A percentile compares a stretch with the other conserved stretches of the same genome.
phyloP scores from a whole-genome alignment of 2,888 invertebrate genomes.

The Euclidia mi region DNA sequence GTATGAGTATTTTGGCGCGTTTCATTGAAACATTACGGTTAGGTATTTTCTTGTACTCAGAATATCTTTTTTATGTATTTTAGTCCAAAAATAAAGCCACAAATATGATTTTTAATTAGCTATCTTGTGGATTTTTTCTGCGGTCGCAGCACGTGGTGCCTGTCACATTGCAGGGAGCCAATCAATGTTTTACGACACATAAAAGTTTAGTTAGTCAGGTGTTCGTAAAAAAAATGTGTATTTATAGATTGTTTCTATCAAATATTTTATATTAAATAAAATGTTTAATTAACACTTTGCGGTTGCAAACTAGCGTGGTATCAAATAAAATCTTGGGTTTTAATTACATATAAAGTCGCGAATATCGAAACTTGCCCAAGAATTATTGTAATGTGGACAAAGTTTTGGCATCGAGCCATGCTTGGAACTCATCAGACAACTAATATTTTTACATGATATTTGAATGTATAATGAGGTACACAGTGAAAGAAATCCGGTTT shows the following conservation, averaged over 20 bases:
- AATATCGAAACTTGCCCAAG: conserved; percentile 45
- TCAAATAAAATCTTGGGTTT: conserved; percentile 38
- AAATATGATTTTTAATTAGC: conserved; percentile 24
- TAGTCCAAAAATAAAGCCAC: background rate
- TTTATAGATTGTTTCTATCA: conserved; percentile 33
- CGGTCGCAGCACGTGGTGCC: conserved; percentile 36
- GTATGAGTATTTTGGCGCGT: conserved; percentile 11
- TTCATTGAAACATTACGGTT: too few relatives aligned
- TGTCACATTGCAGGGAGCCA: conserved; percentile 36
- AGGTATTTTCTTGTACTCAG: background rate
- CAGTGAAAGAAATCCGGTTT: conserved; percentile 59
- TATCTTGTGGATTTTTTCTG: background rate
- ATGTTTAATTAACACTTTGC: conserved; percentile 52
- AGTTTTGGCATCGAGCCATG: conserved; percentile 26
- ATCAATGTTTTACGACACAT: conserved; percentile 34
- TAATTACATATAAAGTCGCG: conserved; percentile 37
- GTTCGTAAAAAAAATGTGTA: conserved; percentile 36
- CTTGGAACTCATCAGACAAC: conserved; percentile 42
- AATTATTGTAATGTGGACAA: conserved; percentile 29
- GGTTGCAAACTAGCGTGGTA: conserved; percentile 25
- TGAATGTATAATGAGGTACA: conserved; percentile 55
- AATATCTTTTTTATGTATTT: background rate
- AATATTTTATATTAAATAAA: conserved; percentile 44
- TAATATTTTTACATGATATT: conserved; percentile 63
- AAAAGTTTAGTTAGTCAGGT: conserved; percentile 44